Percentiles rank a stretch among this genome's conserved stretches.
These are phyloP conservation scores for Vidua chalybeata DNA, from an alignment of 2,113 vertebrate genomes.

Conservation along the genomic window DNA sequence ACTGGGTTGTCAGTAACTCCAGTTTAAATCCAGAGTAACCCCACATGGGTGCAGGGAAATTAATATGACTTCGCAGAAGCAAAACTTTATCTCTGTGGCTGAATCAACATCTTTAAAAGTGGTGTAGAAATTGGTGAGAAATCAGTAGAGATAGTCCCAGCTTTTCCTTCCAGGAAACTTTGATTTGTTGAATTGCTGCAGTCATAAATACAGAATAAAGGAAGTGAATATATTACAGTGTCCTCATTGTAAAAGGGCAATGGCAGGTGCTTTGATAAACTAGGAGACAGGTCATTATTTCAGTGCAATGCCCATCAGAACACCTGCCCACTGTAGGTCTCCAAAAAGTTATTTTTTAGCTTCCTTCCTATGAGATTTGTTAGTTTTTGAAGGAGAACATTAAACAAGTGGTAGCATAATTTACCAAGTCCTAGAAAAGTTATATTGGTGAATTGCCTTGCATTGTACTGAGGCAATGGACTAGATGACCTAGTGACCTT, in stretches of 20 bases:
- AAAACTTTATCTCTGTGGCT: neutral
- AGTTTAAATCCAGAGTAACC: neutral
- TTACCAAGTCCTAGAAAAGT: conserved; percentile 13
- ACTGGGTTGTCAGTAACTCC: neutral
- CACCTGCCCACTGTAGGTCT: neutral
- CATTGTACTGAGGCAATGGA: neutral
- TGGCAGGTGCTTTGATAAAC: conserved; percentile 7
- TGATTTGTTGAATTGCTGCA: conserved; percentile 21
- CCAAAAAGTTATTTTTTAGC: conserved; percentile 7
- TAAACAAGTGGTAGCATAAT: conserved; percentile 5
- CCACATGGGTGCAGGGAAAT: neutral
- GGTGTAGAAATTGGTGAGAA: neutral
- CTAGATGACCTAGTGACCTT: conserved; percentile 5
- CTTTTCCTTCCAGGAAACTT: neutral
- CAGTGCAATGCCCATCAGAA: neutral
- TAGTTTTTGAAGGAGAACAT: conserved; percentile 1
- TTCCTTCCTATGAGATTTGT: conserved; percentile 20
- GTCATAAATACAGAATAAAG: conserved; percentile 30
- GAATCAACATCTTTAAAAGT: neutral
- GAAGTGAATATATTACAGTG: neutral
- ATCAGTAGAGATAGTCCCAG: neutral
- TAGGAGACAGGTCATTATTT: conserved; percentile 14
- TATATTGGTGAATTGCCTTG: neutral
- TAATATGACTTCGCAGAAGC: neutral
- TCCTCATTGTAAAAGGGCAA: conserved; percentile 2